A percentile compares a stretch with the other conserved stretches of the same genome.
Conservation (phyloP, 2,888 invertebrate genomes). For the Chouioia cunea region DNA sequence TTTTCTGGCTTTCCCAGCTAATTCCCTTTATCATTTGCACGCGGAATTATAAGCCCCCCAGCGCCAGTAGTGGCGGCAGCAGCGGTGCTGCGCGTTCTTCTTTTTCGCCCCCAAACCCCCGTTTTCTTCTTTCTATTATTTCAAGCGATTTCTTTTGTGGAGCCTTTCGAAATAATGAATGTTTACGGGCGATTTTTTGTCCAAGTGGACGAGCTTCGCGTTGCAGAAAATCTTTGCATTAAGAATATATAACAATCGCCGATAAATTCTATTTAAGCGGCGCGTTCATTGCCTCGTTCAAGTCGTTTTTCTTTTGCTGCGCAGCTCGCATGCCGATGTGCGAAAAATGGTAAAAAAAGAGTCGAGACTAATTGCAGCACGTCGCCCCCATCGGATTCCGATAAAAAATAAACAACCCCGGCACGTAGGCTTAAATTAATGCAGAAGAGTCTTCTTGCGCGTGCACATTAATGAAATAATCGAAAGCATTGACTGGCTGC, state of each 20-base stretch:
- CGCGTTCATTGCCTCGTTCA: not conserved
- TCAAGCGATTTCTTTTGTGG: constrained; percentile 43
- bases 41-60: not conserved
- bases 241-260: constrained; percentile 33
- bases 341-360: constrained; percentile 17
- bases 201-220: not conserved
- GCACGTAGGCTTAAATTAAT: constrained; percentile 17
- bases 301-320: constrained; percentile 5
- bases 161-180: constrained; percentile 39
- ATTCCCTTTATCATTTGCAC: too few relatives aligned
- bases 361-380: constrained; percentile 40
- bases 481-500: constrained; percentile 8
- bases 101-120: not conserved
- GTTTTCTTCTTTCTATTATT: constrained; percentile 34
- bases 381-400: constrained; percentile 29
- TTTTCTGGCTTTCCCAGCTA: constrained; percentile 6
- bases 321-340: constrained; percentile 8
- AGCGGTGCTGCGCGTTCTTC: not conserved
- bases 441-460: constrained; percentile 11
- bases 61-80: not conserved
- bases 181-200: constrained; percentile 35
- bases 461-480: not conserved
- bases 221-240: constrained; percentile 21
- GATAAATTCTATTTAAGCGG: constrained; percentile 42
- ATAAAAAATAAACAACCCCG: constrained; percentile 31